Conservation (phyloP, 2,113 vertebrate species). For the Typhlomys cinereus region DNA sequence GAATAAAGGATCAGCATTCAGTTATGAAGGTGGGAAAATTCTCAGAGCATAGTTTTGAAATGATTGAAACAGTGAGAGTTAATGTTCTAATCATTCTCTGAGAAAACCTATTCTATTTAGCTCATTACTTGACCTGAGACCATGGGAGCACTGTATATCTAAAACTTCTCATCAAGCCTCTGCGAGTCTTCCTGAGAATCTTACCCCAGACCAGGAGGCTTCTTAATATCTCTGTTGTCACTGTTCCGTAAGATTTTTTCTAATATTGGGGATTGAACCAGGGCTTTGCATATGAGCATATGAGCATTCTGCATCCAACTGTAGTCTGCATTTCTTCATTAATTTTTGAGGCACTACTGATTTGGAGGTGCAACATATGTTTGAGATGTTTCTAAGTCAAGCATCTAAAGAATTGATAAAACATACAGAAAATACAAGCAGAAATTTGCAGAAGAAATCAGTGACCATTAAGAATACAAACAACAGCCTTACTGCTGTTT, state of each 20-base stretch:
- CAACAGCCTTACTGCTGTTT: background rate
- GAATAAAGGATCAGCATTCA: background rate
- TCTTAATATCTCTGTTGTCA: background rate
- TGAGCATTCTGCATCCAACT: background rate
- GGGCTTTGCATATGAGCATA: background rate
- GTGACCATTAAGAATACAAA: background rate
- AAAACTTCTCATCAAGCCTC: background rate
- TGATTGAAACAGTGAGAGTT: background rate
- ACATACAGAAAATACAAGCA: background rate
- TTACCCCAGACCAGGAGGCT: background rate
- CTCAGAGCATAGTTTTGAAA: background rate
- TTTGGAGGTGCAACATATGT: background rate
- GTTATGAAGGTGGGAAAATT: background rate
- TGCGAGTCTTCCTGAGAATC: background rate
- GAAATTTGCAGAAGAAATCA: constrained; percentile 29
- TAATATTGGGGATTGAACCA: background rate
- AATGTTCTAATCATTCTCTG: constrained; percentile 10
- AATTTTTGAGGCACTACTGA: background rate
- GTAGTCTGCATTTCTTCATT: background rate
- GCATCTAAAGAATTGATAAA: background rate
- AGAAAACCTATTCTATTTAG: constrained; percentile 28
- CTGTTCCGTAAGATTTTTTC: background rate
- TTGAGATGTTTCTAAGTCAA: background rate
- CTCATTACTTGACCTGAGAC: background rate
- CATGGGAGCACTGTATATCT: background rate